A percentile compares a stretch with the other conserved stretches of the same genome.
Evolutionary conservation across 2,113 vertebrate genomes (phyloP).

Genomic region (Catharus bicknelli): DNA sequence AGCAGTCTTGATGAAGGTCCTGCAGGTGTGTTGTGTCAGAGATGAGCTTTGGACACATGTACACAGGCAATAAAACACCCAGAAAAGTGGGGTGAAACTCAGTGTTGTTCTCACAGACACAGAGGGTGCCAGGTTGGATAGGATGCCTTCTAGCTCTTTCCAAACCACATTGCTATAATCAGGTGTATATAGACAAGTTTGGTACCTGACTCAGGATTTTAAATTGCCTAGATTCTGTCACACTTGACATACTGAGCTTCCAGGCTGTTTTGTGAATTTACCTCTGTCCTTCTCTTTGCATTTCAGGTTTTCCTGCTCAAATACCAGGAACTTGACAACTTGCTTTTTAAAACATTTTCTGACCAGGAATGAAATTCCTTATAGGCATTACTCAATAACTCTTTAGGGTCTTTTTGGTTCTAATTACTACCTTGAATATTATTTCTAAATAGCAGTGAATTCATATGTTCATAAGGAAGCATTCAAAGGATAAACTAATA

Average conservation of each 20-base stretch:
- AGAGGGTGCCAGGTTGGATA: not conserved
- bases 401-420: not conserved
- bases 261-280: not conserved
- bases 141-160: not conserved
- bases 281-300: not conserved
- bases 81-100: not conserved
- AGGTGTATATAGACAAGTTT: not conserved
- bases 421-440: not conserved
- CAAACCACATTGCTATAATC: not conserved
- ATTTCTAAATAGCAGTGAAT: not conserved
- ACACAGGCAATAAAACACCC: not conserved
- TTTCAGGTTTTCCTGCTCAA: not conserved
- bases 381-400: not conserved
- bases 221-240: not conserved
- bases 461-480: not conserved
- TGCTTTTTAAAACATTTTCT: not conserved
- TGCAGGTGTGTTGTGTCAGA: accelerated
- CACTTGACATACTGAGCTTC: not conserved
- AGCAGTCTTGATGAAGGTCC: not conserved
- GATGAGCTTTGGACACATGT: not conserved
- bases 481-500: not conserved
- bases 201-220: not conserved
- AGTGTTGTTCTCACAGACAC: not conserved
- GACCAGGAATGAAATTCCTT: not conserved
- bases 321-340: not conserved